Evolutionary conservation across 1,140 invertebrate species (phyloP).

Genomic region (Sycophaga agraensis): DNA sequence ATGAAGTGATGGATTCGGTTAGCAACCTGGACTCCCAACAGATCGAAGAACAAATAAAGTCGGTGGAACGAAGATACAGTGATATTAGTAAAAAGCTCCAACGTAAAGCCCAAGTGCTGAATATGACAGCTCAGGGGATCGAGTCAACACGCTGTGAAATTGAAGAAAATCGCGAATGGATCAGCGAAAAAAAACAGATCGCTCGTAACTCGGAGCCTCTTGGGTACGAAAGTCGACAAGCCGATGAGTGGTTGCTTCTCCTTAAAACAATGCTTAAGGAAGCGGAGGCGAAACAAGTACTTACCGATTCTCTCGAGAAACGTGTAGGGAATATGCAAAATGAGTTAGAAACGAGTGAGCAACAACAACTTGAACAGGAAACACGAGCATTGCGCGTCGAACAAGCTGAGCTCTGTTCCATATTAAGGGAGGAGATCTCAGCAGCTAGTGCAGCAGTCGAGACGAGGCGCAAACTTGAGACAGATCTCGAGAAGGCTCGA

Average conservation of each 20-base stretch:
- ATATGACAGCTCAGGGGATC: conserved; percentile 78
- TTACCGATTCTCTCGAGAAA: conserved; percentile 80
- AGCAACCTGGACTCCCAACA: conserved; percentile 87
- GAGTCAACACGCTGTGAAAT: conserved; percentile 75
- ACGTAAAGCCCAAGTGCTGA: conserved; percentile 77
- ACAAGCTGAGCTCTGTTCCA: conserved; percentile 70
- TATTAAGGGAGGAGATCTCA: conserved; percentile 74
- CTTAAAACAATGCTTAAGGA: conserved; percentile 78
- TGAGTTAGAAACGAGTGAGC: conserved; percentile 80
- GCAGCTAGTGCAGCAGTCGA: conserved; percentile 67
- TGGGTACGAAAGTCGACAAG: conserved; percentile 73
- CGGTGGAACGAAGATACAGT: conserved; percentile 76
- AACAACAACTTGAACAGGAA: conserved; percentile 69
- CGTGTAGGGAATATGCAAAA: conserved; percentile 79
- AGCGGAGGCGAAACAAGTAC: conserved; percentile 78
- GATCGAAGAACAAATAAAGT: conserved; percentile 84
- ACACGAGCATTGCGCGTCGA: conserved; percentile 68
- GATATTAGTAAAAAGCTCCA: conserved; percentile 82
- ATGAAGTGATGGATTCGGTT: conserved; percentile 74
- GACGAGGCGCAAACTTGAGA: conserved; percentile 74
- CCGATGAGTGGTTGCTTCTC: conserved; percentile 71
- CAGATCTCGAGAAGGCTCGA: conserved; percentile 73
- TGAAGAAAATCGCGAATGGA: conserved; percentile 76
- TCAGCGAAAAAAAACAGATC: conserved; percentile 72
- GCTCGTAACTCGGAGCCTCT: conserved; percentile 67